A percentile compares a stretch with the other conserved stretches of the same genome.
phyloP scores from a whole-genome alignment of 2,888 invertebrate species.

The Ennomos erosarius region DNA sequence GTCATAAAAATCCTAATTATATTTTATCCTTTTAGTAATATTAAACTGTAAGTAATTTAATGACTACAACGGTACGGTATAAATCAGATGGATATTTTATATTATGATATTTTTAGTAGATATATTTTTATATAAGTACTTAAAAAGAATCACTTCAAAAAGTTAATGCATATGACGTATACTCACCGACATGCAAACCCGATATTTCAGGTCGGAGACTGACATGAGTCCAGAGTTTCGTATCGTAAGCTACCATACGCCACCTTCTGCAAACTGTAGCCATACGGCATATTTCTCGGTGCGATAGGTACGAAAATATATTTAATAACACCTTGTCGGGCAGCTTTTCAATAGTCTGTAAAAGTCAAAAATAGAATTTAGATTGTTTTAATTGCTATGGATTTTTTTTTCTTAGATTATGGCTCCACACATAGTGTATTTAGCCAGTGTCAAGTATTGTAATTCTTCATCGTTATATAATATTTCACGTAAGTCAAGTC shows the following conservation, averaged over 20 bases:
- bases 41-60: no score
- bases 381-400: constrained; percentile 2
- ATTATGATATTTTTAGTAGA: no score
- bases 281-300: constrained; percentile 96
- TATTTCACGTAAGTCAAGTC: no score
- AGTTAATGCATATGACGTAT: neutral
- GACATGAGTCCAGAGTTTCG: constrained; percentile 97
- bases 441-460: no score
- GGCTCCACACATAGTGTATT: no score
- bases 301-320: constrained; percentile 97
- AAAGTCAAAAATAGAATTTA: constrained; percentile 39
- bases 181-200: constrained; percentile 92
- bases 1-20: no score
- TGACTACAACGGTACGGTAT: no score
- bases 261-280: constrained; percentile 98
- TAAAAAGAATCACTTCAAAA: no score
- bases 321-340: constrained; percentile 98
- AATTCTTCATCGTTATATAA: no score
- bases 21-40: no score
- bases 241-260: constrained; percentile 98
- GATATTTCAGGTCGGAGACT: constrained; percentile 98
- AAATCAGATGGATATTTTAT: no score
- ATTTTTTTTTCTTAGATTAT: neutral
- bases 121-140: no score
- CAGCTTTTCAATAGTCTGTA: constrained; percentile 97